Evolutionary conservation across 2,888 invertebrate species (phyloP).

Genomic region (Labia minor): DNA sequence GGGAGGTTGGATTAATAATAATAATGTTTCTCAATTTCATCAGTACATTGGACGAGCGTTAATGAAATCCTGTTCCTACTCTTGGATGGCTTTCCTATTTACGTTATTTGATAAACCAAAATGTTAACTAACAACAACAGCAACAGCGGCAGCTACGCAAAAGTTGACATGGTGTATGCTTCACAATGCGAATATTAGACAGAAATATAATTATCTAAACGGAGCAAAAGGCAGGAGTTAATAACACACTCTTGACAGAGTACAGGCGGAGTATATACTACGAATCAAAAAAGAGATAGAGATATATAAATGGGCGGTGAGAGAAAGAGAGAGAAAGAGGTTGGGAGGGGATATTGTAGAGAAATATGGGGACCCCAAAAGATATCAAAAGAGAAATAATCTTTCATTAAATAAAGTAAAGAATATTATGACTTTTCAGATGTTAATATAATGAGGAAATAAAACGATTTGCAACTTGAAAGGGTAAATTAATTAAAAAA

Average conservation of each 20-base stretch:
- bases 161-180: not conserved
- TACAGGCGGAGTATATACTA: not conserved
- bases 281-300: no score
- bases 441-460: no score
- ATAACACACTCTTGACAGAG: not conserved
- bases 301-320: no score
- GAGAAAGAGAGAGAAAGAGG: no score
- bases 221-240: not conserved
- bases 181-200: conserved; percentile 13
- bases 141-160: not conserved
- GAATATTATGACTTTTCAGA: no score
- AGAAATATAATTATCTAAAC: not conserved
- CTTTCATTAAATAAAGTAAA: no score
- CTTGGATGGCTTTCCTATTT: not conserved
- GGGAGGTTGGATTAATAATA: not conserved
- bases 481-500: no score
- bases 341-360: no score
- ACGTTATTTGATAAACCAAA: conserved; percentile 13
- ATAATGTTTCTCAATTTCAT: conserved; percentile 13
- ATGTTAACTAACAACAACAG: not conserved
- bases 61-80: not conserved
- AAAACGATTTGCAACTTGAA: no score
- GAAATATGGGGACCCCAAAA: no score
- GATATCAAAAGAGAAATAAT: no score
- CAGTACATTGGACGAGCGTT: conserved; percentile 4